These are phyloP conservation scores for Smittia sp. DNA, from an alignment of 2,888 invertebrate genomes.

Conservation along the genomic window DNA sequence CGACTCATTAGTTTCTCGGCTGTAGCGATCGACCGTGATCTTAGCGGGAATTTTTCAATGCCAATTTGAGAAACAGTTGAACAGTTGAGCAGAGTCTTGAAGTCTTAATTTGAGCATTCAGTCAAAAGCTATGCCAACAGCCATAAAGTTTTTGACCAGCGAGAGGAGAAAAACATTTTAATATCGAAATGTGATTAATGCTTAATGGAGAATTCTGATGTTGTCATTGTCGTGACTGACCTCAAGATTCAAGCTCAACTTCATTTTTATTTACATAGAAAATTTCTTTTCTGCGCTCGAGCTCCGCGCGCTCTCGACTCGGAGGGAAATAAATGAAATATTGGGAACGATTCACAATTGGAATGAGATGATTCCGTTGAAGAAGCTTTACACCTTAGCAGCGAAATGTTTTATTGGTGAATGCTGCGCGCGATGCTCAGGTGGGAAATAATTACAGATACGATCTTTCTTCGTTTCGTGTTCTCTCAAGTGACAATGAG, in stretches of 20 bases:
- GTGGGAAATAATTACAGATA: conserved; percentile 40
- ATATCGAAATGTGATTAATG: conserved; percentile 36
- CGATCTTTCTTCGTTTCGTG: background rate
- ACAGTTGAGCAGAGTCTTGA: conserved; percentile 18
- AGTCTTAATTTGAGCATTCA: conserved; percentile 33
- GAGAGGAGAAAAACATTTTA: conserved; percentile 26
- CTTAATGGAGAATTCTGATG: conserved; percentile 38
- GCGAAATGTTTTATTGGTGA: conserved; percentile 5
- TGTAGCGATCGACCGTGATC: conserved; percentile 32
- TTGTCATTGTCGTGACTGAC: conserved; percentile 41
- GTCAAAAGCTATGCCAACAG: conserved; percentile 24
- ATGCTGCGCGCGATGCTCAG: too few relatives aligned
- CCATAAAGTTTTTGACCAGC: background rate
- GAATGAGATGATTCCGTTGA: conserved; percentile 9
- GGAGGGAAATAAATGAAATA: background rate
- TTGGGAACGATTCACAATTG: conserved; percentile 23
- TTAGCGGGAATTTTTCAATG: conserved; percentile 31
- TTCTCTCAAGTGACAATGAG: conserved; percentile 27
- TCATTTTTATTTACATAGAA: conserved; percentile 30
- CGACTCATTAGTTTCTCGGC: conserved; percentile 32
- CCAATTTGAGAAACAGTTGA: conserved; percentile 34
- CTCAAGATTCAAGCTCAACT: conserved; percentile 32
- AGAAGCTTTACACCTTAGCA: background rate
- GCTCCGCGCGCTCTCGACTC: background rate
- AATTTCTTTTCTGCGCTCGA: conserved; percentile 1